A percentile compares a stretch with the other conserved stretches of the same genome.
Evolutionary conservation across 1,140 invertebrate genomes (phyloP).

Genomic region (Diachasmimorpha longicaudata): DNA sequence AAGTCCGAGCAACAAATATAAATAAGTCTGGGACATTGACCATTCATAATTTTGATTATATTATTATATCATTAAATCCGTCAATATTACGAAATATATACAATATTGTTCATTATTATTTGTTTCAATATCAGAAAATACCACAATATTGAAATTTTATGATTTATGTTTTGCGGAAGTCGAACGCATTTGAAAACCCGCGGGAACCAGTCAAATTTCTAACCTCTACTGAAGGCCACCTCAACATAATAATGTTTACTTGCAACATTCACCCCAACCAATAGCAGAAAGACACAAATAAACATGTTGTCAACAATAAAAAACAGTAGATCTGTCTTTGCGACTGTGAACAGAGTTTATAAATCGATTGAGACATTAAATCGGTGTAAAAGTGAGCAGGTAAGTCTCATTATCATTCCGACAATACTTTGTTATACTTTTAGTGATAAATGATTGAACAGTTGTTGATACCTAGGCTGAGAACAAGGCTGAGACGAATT

Average conservation of each 20-base stretch:
- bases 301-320: not conserved
- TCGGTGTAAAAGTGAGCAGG: not conserved
- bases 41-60: too few relatives aligned
- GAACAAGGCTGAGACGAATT: constrained; percentile 16
- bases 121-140: too few relatives aligned
- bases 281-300: not conserved
- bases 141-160: too few relatives aligned
- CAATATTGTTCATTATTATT: too few relatives aligned
- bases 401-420: not conserved
- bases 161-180: not conserved
- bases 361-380: not conserved
- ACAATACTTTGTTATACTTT: too few relatives aligned
- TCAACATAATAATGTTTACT: not conserved
- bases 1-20: too few relatives aligned
- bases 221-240: not conserved
- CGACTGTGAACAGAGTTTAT: not conserved
- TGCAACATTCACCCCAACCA: not conserved
- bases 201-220: not conserved
- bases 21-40: too few relatives aligned
- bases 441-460: too few relatives aligned
- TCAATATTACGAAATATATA: too few relatives aligned
- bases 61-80: too few relatives aligned
- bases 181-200: not conserved
- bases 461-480: too few relatives aligned
- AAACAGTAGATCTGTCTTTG: not conserved